These are phyloP conservation scores for Tragelaphus strepsiceros DNA, from an alignment of 2,113 vertebrate genomes.

Conservation along the genomic window DNA sequence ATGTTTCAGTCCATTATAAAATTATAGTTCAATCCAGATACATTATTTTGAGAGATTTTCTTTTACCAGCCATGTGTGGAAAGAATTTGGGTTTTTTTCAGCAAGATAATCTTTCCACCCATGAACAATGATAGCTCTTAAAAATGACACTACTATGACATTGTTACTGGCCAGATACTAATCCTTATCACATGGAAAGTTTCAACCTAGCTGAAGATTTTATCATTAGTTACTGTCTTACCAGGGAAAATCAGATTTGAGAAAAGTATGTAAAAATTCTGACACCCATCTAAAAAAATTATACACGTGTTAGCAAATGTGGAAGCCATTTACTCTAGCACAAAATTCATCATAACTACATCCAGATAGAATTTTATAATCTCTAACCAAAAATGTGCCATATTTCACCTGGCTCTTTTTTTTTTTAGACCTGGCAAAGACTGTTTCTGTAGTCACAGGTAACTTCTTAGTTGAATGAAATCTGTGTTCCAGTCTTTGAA, in stretches of 20 bases:
- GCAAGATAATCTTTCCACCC: background rate
- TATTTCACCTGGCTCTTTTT: background rate
- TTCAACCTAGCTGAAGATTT: slow-evolving; percentile 14
- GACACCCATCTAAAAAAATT: slow-evolving; percentile 54
- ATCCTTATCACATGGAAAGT: slow-evolving; percentile 46
- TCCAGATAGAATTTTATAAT: slow-evolving; percentile 54
- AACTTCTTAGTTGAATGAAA: background rate
- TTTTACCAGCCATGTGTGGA: background rate
- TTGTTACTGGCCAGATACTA: background rate
- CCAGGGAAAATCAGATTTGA: slow-evolving; percentile 9
- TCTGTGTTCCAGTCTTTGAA: background rate
- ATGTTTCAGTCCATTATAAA: background rate
- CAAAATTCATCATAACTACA: slow-evolving; percentile 48
- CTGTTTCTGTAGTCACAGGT: background rate
- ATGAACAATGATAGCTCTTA: background rate
- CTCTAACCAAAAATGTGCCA: background rate
- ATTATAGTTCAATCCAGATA: background rate
- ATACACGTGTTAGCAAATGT: slow-evolving; percentile 52
- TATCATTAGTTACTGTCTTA: slow-evolving; percentile 27
- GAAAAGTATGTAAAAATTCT: background rate
- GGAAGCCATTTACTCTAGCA: slow-evolving; percentile 60
- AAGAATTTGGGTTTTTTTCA: background rate
- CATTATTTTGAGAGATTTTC: background rate
- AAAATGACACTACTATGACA: background rate
- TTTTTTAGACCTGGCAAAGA: background rate